Percentiles rank a stretch among this genome's conserved stretches.
These are phyloP conservation scores for Lathronympha strigana DNA, from an alignment of 2,888 invertebrate genomes.

Conservation along the genomic window DNA sequence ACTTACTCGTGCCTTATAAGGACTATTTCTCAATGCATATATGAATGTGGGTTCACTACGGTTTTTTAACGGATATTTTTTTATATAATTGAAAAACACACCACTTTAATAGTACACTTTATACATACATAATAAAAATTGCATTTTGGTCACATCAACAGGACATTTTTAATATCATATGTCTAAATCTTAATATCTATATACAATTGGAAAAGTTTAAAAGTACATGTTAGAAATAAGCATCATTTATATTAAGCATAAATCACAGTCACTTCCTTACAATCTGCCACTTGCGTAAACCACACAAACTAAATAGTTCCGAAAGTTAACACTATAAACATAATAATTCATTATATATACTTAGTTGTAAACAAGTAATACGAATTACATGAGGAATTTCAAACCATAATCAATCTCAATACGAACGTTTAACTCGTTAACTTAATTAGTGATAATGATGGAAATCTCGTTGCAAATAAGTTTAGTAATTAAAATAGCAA, in stretches of 20 bases:
- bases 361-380: slow-evolving; percentile 19
- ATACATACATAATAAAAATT: slow-evolving; percentile 53
- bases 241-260: slow-evolving; percentile 78
- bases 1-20: too few species aligned
- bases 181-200: slow-evolving; percentile 69
- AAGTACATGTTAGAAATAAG: slow-evolving; percentile 76
- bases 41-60: background rate
- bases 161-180: slow-evolving; percentile 58
- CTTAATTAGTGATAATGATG: slow-evolving; percentile 29
- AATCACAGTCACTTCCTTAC: slow-evolving; percentile 81
- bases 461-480: slow-evolving; percentile 51
- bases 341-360: slow-evolving; percentile 19
- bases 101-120: slow-evolving; percentile 53
- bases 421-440: slow-evolving; percentile 1
- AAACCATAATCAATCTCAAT: background rate
- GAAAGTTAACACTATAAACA: slow-evolving; percentile 31
- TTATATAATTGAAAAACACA: slow-evolving; percentile 50
- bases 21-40: background rate
- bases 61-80: slow-evolving; percentile 35
- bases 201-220: slow-evolving; percentile 70
- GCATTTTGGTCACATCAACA: slow-evolving; percentile 75
- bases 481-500: slow-evolving; percentile 62
- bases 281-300: slow-evolving; percentile 66
- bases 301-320: slow-evolving; percentile 47
- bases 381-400: slow-evolving; percentile 8